phyloP scores from a whole-genome alignment of 1,140 invertebrate genomes.

The Parasteatoda tepidariorum region DNA sequence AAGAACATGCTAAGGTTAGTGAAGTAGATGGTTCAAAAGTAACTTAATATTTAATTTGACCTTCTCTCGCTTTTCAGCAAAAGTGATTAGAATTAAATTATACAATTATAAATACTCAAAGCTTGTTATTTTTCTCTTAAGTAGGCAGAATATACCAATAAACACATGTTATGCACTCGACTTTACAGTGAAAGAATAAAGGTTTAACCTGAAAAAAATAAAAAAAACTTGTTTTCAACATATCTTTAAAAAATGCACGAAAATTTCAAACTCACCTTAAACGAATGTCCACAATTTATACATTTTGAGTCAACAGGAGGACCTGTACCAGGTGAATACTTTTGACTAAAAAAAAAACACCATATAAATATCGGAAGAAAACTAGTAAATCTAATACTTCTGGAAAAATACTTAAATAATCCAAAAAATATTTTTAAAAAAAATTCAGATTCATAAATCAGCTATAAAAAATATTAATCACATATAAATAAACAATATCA shows the following conservation, averaged over 20 bases:
- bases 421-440: neutral
- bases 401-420: too few relatives aligned
- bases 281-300: constrained; percentile 79
- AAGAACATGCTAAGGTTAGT: too few relatives aligned
- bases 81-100: too few relatives aligned
- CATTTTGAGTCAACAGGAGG: constrained; percentile 78
- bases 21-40: too few relatives aligned
- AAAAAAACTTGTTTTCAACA: neutral
- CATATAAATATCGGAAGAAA: too few relatives aligned
- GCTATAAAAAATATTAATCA: neutral
- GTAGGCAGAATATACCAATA: too few relatives aligned
- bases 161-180: too few relatives aligned
- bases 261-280: constrained; percentile 69
- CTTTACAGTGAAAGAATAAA: neutral
- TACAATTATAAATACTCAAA: too few relatives aligned
- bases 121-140: too few relatives aligned
- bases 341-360: constrained; percentile 69
- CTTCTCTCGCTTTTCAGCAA: too few relatives aligned
- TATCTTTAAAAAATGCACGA: neutral
- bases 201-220: neutral
- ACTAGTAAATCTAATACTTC: too few relatives aligned
- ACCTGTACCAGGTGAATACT: constrained; percentile 75
- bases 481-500: neutral
- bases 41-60: too few relatives aligned
- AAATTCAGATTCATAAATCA: neutral